Base-by-base conservation (phyloP, 2,888 invertebrate species). In the Galerucella pusilla region DNA sequence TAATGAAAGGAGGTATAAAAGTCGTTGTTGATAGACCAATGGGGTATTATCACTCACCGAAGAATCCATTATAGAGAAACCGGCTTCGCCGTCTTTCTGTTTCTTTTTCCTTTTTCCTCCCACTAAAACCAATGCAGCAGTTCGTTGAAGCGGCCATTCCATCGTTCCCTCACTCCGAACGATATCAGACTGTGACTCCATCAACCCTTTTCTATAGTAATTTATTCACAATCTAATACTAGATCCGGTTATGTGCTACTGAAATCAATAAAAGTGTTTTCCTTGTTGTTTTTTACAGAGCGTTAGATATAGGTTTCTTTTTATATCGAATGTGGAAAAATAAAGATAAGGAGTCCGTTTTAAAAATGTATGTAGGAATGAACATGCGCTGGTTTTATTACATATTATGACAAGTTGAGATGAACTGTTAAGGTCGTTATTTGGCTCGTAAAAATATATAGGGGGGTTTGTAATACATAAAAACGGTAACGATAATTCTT, bases 191-290 rank as follows among this genome's bases (percentile, higher is more conserved):
- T 84, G 85, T 85, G 83, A 84, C 71, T 42, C 35, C 70, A 54
- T 60, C 9, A 20, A 49, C 45, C 57, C 60, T 20, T 57, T 49
- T 20, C 67, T 66, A 52, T 28, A 49, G 57, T 64, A 66, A 52
- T 74, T 71, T 66, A 63, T 63, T 84, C 85, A 86, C 87, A 84
- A 76, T 85, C 86, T 86, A 80, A 81, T 65, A 80, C 75, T 88
- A 88, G 89, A 90, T 88, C 89, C 88, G 89, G 90, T 91, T 91
- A 91, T 90, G 90, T 90, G 91, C 91, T 90, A 91, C 91, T 91
- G 91, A 91, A 91, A 91, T 91, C 91, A 91, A 91, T 91, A 91
- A 91, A 91, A 91, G 90, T 86, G 85, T 85, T 86, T 86, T 83
- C 83, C 80, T 80, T 83, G 82, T 84, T 82, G 80, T 82, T 82